Evolutionary conservation across 1,140 invertebrate species (phyloP), one percentile per base, ranked within the genome.

Genomic region (Drosophila albomicans): DNA sequence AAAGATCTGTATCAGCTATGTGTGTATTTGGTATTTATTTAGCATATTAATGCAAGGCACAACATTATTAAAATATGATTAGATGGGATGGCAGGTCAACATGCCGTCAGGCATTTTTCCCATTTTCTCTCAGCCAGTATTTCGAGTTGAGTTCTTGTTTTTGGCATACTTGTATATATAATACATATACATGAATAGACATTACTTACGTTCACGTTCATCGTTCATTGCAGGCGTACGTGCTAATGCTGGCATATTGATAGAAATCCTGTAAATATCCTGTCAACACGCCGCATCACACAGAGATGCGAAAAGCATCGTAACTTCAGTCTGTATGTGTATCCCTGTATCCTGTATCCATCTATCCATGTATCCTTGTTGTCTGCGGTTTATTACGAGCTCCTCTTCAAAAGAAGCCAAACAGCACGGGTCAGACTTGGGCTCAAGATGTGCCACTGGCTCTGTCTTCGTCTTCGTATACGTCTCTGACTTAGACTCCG

Each of bases 241-340:
- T 88, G 84, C 85, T 88, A 88, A 88, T 88, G 75, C 73, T 45
- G 81, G 56, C 64, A 81, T 88, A 88, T 88, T 88, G 84, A 88
- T 88, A 89, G 81, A 88, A 89, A 89, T 87, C 84, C 84, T 88
- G 84, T 88, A 80, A 81, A 84, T 89, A 88, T 88, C 85, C 85
- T 88, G 84, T 88, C 84, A 88, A 89, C 84, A 87, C 66, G 61
- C 76, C 41, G 72, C 70, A 81, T 77, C 67, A 65, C 32, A 54
- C 28, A 49, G 48, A 54, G 30, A 13, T 15, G n/a, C 7, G 30
- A 15, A 15, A 54, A 32, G 28, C 51, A 35, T 54, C 41, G 13
- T 56, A 45, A 56, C 59, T 63, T 49, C 32, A 11, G 52, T 45
- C 46, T 66, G 51, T 54, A 48, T 59, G 16, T 41, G 51, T 64